Conservation (phyloP, 2,113 vertebrate genomes). For the Phoxinus phoxinus region DNA sequence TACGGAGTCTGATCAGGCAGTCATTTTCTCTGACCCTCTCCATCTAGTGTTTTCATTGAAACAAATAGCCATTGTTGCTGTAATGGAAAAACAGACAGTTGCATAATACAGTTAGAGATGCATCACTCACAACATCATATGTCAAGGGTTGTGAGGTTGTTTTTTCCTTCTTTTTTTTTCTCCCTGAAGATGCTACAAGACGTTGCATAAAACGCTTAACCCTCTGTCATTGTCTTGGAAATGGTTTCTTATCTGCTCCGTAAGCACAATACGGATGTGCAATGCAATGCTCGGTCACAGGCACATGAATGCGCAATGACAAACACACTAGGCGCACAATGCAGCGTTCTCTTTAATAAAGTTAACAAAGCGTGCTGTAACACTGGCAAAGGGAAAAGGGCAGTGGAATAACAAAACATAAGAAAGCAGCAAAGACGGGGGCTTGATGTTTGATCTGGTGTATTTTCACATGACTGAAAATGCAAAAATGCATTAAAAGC, state of each 20-base stretch:
- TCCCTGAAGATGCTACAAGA: background rate
- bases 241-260: constrained; percentile 19
- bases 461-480: constrained; percentile 57
- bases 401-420: constrained; percentile 17
- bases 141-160: background rate
- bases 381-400: background rate
- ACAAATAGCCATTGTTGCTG: constrained; percentile 15
- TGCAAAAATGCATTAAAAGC: constrained; percentile 60
- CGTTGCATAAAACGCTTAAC: background rate
- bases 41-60: constrained; percentile 30
- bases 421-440: background rate
- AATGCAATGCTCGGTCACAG: background rate
- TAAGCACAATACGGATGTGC: constrained; percentile 23
- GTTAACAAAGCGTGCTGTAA: constrained; percentile 19
- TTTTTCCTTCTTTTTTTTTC: background rate
- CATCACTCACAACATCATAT: constrained; percentile 30
- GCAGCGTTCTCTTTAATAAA: background rate
- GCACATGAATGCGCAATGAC: background rate
- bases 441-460: constrained; percentile 58
- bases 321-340: background rate
- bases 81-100: constrained; percentile 17
- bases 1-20: constrained; percentile 16
- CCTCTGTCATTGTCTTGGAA: background rate
- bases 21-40: constrained; percentile 22
- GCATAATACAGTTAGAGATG: constrained; percentile 9